Evolutionary conservation across 1,140 invertebrate species (phyloP), one percentile per base, ranked within the genome.

Genomic region (Drosophila lacteicornis): DNA sequence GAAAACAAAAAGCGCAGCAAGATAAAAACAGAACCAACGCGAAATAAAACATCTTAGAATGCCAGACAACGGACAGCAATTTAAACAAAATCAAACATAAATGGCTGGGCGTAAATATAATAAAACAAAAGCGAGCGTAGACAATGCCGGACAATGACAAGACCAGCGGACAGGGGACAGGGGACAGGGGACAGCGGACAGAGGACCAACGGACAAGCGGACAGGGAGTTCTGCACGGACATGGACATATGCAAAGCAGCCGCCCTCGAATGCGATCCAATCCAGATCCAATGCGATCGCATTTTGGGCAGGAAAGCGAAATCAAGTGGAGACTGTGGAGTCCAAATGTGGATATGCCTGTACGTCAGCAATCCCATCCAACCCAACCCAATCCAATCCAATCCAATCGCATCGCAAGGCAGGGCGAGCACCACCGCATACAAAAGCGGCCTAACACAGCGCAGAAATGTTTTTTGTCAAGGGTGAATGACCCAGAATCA

Each of bases 401-500:
- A 67, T 45, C 55, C 5, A 6, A 30, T 30, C 27, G 27, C 27
- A 30, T 25, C 22, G 82, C 62, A 59, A 55, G 79, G 69, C 76
- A 66, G 38, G 57, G 68, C 68, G 17, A 76, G 53, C 65, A 82
- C 75, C 73, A 65, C 50, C 77, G 79, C 58, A 86, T 65, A 87
- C 76, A 87, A 77, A 87, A 80, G 80, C 84, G 81, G 85, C 84
- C 84, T 84, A 90, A 88, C 84, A 88, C 84, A 90, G 84, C 67
- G 85, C 75, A 82, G 83, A 90, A 70, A 79, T 82, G 70, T 90
- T 87, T 90, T 88, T 88, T 90, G 81, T 88, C 78, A 90, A 88
- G 84, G 84, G 85, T 88, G 85, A 88, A 90, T 90, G 85, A 90
- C 85, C 85, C 86, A 90, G 85, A 90, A 90, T 90, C 85, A 90